Conservation (phyloP, 2,888 invertebrate species). For the Drosophila monieri region DNA sequence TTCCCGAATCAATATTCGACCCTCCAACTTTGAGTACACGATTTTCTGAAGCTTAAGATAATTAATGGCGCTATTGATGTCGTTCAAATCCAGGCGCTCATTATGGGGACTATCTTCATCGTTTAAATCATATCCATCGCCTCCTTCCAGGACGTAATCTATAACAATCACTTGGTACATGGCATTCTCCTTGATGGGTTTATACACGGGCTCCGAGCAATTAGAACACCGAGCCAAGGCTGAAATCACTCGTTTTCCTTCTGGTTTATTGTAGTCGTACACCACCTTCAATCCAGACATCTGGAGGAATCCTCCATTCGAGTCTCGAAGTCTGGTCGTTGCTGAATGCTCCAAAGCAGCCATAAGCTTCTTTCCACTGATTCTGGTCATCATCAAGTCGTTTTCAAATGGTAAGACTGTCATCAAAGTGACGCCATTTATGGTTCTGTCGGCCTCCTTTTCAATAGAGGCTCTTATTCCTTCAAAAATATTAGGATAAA, state of each 20-base stretch:
- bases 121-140: slow-evolving; percentile 87
- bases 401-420: slow-evolving; percentile 92
- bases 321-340: slow-evolving; percentile 83
- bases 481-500: slow-evolving; percentile 19
- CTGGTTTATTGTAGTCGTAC: slow-evolving; percentile 87
- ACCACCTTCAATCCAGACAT: slow-evolving; percentile 90
- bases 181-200: slow-evolving; percentile 85
- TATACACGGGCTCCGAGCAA: slow-evolving; percentile 87
- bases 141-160: slow-evolving; percentile 89
- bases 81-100: slow-evolving; percentile 84
- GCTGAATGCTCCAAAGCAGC: slow-evolving; percentile 90
- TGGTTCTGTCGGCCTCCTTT: slow-evolving; percentile 84
- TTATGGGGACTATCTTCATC: slow-evolving; percentile 49
- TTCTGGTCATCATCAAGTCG: slow-evolving; percentile 86
- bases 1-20: slow-evolving; percentile 84
- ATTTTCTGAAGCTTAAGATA: slow-evolving; percentile 87
- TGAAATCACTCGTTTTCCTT: slow-evolving; percentile 87
- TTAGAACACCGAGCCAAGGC: slow-evolving; percentile 88
- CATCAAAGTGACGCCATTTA: slow-evolving; percentile 90
- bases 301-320: slow-evolving; percentile 92
- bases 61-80: slow-evolving; percentile 85
- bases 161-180: slow-evolving; percentile 89
- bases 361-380: slow-evolving; percentile 88
- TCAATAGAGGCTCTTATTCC: slow-evolving; percentile 88
- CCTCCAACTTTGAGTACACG: slow-evolving; percentile 88